Evolutionary conservation across 2,888 invertebrate species (phyloP).

Genomic region (Cephus pygmeus): DNA sequence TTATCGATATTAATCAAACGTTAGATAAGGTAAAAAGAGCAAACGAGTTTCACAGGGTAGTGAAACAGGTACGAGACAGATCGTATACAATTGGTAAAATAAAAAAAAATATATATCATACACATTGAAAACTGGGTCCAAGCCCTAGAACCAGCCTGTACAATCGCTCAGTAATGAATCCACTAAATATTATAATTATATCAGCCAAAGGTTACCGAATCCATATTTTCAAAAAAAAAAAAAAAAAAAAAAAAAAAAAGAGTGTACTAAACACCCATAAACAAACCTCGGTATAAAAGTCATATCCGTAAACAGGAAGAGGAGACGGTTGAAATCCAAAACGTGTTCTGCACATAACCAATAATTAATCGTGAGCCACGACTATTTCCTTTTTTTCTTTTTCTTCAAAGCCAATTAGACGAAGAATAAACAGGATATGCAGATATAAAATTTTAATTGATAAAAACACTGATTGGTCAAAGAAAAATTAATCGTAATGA

Average conservation of each 20-base stretch:
- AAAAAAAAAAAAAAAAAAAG: neutral
- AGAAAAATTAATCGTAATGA: neutral
- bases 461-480: neutral
- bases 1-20: neutral
- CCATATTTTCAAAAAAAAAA: too few relatives aligned
- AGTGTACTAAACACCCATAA: neutral
- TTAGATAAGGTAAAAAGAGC: neutral
- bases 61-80: neutral
- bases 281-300: slow-evolving; percentile 13
- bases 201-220: too few relatives aligned
- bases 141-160: too few relatives aligned
- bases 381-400: neutral
- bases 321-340: slow-evolving; percentile 7
- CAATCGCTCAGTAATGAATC: neutral
- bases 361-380: slow-evolving; percentile 16
- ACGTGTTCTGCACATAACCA: slow-evolving; percentile 23
- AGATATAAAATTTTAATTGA: neutral
- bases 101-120: neutral
- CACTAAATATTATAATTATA: neutral
- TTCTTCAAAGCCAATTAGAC: neutral
- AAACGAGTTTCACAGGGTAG: neutral
- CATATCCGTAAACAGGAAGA: slow-evolving; percentile 1
- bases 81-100: neutral
- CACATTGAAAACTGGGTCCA: neutral
- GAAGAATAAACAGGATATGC: neutral